Evolutionary conservation across 2,113 vertebrate genomes (phyloP), one percentile per base, ranked within the genome.

Genomic region (Oncorhynchus nerka): DNA sequence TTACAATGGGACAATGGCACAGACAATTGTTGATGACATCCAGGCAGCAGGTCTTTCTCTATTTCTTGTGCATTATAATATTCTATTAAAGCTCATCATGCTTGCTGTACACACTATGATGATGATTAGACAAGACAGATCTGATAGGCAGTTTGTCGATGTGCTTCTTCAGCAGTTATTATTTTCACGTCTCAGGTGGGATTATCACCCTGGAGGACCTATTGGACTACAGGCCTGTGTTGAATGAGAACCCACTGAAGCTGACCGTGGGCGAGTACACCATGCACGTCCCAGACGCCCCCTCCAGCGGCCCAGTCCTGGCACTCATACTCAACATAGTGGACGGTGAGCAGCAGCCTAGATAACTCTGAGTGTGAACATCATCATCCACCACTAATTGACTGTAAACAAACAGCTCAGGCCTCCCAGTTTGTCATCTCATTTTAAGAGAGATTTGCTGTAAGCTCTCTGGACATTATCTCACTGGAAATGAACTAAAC

Each of bases 251-350:
- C 3, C 96, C 97, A 0, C 87, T 95, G 45, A 89, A 85, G 62
- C 61, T 96, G 75, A 85, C 80, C 0, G 86, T 99, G 0, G 96
- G 96, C 5, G 94, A 97, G 24, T 94, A 91, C 68, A 94, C 90
- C 20, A 87, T 99, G 78, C 91, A 96, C 5, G 87, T 90, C 1
- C 95, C 97, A 28, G 94, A 92, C 1, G 95, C 96, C 70, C 97
- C 97, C 0, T 93, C 97, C 82, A 96, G 97, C 0, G 97, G 98
- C 45, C 95, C 97, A 0, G 97, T 99, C 75, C 92, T 99, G 68
- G 93, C 92, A 11, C 95, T 99, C 73, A 97, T 97, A 74, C 93
- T 99, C 81, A 97, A 98, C 85, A 96, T 98, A 69, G 85, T 99
- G 79, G 95, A 98, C 78, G 97, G 98, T 98, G 87, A 92, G 92